phyloP scores from a whole-genome alignment of 1,140 invertebrate genomes.

The Nephotettix cincticeps region DNA sequence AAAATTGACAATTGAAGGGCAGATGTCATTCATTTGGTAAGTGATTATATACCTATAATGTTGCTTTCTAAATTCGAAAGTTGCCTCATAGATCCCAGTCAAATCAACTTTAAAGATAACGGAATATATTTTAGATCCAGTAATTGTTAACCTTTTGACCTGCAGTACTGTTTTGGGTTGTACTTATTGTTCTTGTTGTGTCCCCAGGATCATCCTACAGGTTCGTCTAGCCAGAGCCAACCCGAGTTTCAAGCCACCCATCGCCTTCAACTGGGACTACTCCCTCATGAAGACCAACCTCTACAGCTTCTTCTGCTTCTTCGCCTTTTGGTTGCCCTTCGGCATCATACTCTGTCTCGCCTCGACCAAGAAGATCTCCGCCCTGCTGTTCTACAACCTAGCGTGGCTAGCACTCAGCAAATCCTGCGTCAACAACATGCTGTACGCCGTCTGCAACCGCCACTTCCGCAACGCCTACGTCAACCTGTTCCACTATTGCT shows the following conservation, averaged over 20 bases:
- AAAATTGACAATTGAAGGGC: no score
- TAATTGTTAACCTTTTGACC: no score
- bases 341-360: slow-evolving; percentile 54
- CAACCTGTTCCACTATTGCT: slow-evolving; percentile 78
- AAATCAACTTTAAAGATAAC: no score
- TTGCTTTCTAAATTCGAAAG: no score
- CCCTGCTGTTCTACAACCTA: slow-evolving; percentile 58
- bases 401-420: slow-evolving; percentile 68
- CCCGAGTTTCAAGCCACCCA: slow-evolving; percentile 59
- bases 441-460: slow-evolving; percentile 63
- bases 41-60: no score
- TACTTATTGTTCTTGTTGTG: no score
- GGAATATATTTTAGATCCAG: no score
- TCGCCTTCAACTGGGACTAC: slow-evolving; percentile 62
- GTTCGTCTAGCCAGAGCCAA: slow-evolving; percentile 50
- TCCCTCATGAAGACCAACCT: slow-evolving; percentile 62
- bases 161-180: no score
- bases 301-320: slow-evolving; percentile 61
- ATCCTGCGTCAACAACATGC: slow-evolving; percentile 63
- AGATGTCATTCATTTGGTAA: no score
- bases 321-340: slow-evolving; percentile 66
- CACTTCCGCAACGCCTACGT: slow-evolving; percentile 71
- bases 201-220: slow-evolving; percentile 1
- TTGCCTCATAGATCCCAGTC: no score
- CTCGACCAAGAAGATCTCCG: slow-evolving; percentile 50